Evolutionary conservation across 35 echinoderm and acorn worm species (phyloP), one percentile per base, ranked within the genome.

Genomic region (Patiria miniata): DNA sequence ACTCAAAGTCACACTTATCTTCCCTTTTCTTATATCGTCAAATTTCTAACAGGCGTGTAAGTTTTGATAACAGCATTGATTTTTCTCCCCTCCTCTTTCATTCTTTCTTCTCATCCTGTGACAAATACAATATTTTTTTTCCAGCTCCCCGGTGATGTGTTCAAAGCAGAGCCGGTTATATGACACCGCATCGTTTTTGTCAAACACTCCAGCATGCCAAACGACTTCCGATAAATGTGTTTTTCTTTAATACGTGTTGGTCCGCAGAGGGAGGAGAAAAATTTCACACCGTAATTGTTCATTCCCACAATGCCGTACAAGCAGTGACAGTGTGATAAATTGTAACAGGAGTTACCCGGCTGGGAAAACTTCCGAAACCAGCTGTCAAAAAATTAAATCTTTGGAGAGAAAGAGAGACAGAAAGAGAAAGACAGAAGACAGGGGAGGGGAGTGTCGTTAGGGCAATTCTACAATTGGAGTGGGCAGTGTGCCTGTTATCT

Each of bases 171-270:
- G 42, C 42, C 42, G 12, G 65, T 73, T 73, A 73, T 23, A 73
- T 73, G 65, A 73, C 65, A 73, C 65, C 65, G 15, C 34, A 26
- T 73, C 65, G 65, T 73, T 73, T 47, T 12, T 73, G 65, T 26
- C 34, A 73, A 73, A 73, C 65, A 73, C 65, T 73, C 65, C 26
- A 30, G 65, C 26, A 26, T 73, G 65, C 65, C 65, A 73, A 73
- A 26, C 65, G 65, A 73, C 65, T 73, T 73, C 65, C 65, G 65
- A 73, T 73, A 73, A 73, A 73, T 73, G 65, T 73, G 65, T 73
- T 73, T 73, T 73, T 73, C 65, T 73, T 73, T 73, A 73, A 73
- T 73, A 73, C 65, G 34, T 23, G 65, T 73, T 36, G 65, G 65
- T 30, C 65, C 65, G 34, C 26, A 73, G 65, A 73, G 65, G 34